These are phyloP conservation scores for Chrysochloris asiatica DNA, from an alignment of 2,113 vertebrate genomes.

Conservation along the genomic window DNA sequence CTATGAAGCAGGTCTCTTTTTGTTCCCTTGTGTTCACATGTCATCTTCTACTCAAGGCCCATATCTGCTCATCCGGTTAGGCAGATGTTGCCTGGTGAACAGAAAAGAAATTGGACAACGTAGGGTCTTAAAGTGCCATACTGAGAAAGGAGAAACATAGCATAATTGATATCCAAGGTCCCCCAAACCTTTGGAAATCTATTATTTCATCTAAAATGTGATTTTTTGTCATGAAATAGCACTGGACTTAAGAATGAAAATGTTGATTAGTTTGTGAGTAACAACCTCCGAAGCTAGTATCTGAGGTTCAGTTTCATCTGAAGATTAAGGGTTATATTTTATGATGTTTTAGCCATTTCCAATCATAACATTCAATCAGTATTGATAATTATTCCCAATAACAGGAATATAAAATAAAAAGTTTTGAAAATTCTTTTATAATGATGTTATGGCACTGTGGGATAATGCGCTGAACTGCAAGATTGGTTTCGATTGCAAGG, in stretches of 20 bases:
- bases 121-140: not conserved
- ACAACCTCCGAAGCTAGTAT: too few relatives aligned
- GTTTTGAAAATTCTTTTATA: not conserved
- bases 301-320: not conserved
- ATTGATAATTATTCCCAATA: constrained; percentile 33
- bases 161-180: not conserved
- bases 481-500: too few relatives aligned
- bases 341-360: constrained; percentile 21
- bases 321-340: constrained; percentile 33
- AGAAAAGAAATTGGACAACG: not conserved
- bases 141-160: not conserved
- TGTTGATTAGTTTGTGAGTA: not conserved
- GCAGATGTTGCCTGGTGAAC: not conserved
- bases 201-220: not conserved
- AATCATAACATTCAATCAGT: constrained; percentile 24
- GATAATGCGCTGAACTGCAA: too few relatives aligned
- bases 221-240: not conserved
- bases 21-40: not conserved
- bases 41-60: not conserved
- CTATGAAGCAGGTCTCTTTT: not conserved
- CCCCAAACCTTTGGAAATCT: not conserved
- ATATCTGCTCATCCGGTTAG: not conserved
- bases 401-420: constrained; percentile 8
- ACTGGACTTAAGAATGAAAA: not conserved
- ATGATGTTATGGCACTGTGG: not conserved